Evolutionary conservation across 2,888 invertebrate species (phyloP), one percentile per base, ranked within the genome.

Genomic region (Stenchaetothrips biformis): DNA sequence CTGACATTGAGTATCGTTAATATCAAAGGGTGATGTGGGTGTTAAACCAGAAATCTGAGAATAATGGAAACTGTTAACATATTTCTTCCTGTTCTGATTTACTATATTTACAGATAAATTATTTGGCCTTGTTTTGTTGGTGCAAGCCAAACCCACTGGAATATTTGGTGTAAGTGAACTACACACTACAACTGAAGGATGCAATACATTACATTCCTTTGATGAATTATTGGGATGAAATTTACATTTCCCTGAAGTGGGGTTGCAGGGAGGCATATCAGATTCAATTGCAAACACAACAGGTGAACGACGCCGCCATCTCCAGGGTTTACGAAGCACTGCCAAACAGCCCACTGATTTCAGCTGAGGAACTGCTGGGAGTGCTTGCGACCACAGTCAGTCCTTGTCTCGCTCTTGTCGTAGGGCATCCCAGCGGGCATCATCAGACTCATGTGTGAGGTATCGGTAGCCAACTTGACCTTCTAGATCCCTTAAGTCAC

Each of bases 381-480:
- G 67, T 21, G 67, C 67, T 74, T 74, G 67, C 2, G 67, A 74
- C 67, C 67, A 74, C 67, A 74, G 79, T 79, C 79, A 79, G 37
- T 49, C 49, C 53, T 25, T 48, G 8, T 62, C 59, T 27, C 79
- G 37, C 27, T 62, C 48, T 18, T 25, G 53, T 25, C 79, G 53
- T 18, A 62, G 90, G 48, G 89, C 88, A 84, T 92, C 92, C 97
- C 97, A 97, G 83, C 96, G 91, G n/a, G 92, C 92, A 86, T 98
- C 97, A 86, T 98, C 97, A 48, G 95, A 94, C 86, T 96, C 96
- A 84, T 97, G 96, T 9, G 97, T 97, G 83, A 97, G 89, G 88
- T 95, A 97, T 21, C 96, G 91, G 82, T 91, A 89, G 48, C 93
- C 93, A 59, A 94, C 92, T 81, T 86, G 85, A 21, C 81, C 82